Base-by-base conservation (phyloP, 2,113 vertebrate genomes). In the Cyphomyrus discorhynchus region DNA sequence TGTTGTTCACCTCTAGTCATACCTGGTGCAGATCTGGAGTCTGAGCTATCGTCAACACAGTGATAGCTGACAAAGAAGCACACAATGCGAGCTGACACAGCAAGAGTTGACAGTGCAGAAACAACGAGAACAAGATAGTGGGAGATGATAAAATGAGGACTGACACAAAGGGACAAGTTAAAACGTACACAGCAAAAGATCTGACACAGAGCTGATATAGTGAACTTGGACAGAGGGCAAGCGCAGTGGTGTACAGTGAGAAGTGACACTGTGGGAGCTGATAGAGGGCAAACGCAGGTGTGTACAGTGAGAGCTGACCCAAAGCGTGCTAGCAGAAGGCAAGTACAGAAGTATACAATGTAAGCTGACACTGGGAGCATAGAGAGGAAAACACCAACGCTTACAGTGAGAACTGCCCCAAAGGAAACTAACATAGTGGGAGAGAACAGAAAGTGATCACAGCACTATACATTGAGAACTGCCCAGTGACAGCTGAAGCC, bases 1-100 rank as follows among this genome's bases (percentile, higher is more conserved):
- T 91, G 92, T 91, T 92, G 94, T 93, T 94, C 94, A 93, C 93
- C 94, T 92, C 93, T 93, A 93, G 93, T 92, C 93, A 89, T 91
- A 80, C 74, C 74, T 42, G 74, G 31, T 42, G 35, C 35, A 19
- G 31, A 39, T 35, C 31, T 35, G 31, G 15, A 39, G 31, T 77
- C 35, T 80, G 74, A 80, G 74, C 74, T 39, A 42, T 15, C 1
- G 5, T 80, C 74, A 19, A 42, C 74, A 42, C 74, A 80, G 74
- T 31, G 62, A 70, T 70, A 31, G 11, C 62, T 70, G 62, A 70
- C 62, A 70, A 70, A 11, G 62, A 31, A 31, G 62, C 62, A 31
- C n/a, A 31, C 62, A 1, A 11, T 80, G 35, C 6, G 5, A 80
- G 74, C 74, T 80, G 74, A 80, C 74, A 80, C 74, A 19, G 74